Conservation (phyloP, 2,797 vertebrate species). For the Nannoperca obscura region DNA sequence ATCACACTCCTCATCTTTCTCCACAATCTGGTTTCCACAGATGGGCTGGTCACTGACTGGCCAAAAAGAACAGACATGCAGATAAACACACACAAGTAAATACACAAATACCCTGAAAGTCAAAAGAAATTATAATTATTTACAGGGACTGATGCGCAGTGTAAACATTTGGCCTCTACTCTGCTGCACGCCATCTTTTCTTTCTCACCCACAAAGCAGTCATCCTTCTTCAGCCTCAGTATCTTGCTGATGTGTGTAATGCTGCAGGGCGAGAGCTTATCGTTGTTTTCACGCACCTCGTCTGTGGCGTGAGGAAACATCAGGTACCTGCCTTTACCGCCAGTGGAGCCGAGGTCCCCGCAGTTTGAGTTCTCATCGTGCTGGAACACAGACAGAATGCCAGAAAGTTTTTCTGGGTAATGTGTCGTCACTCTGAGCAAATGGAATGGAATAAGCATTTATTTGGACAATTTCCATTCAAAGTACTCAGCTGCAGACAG, state of each 20-base stretch:
- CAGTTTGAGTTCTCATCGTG: constrained; percentile 86
- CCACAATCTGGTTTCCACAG: constrained; percentile 89
- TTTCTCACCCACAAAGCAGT: constrained; percentile 87
- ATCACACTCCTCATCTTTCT: constrained; percentile 89
- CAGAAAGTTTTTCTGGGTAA: neutral
- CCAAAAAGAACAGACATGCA: constrained; percentile 18
- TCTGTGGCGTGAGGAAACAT: constrained; percentile 88
- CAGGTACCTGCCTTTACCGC: constrained; percentile 85
- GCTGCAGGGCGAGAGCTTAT: constrained; percentile 88
- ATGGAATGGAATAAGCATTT: neutral
- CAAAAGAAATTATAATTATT: neutral
- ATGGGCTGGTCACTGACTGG: constrained; percentile 88
- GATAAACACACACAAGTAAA: constrained; percentile 38
- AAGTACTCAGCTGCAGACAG: neutral
- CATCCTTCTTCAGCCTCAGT: constrained; percentile 86
- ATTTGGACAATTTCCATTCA: constrained; percentile 6
- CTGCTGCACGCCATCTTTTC: neutral
- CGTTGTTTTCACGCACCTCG: constrained; percentile 86
- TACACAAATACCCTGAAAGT: constrained; percentile 1
- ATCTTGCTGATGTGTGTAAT: constrained; percentile 76
- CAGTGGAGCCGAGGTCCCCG: constrained; percentile 71
- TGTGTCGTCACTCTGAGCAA: neutral
- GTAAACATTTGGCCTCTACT: constrained; percentile 7
- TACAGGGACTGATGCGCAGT: constrained; percentile 3
- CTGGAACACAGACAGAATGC: constrained; percentile 67